A percentile compares a stretch with the other conserved stretches of the same genome.
Conservation (phyloP, 2,888 invertebrate species). For the Brachylomia viminalis region DNA sequence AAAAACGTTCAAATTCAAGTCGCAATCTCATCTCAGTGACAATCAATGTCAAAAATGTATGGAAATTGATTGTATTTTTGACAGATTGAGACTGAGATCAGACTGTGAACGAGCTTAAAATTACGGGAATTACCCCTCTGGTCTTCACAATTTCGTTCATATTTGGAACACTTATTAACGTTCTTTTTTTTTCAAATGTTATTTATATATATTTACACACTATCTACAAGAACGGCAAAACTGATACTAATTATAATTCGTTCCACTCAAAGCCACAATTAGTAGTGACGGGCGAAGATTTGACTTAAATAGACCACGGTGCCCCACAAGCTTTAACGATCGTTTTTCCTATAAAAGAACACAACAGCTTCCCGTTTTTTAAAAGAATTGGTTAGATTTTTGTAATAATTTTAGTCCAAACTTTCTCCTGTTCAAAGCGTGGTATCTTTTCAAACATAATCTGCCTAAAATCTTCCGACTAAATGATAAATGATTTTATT, state of each 20-base stretch:
- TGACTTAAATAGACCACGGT: conserved; percentile 47
- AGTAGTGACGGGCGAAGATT: conserved; percentile 34
- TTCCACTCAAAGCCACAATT: conserved; percentile 48
- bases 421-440: neutral
- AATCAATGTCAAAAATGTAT: too few relatives aligned
- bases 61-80: too few relatives aligned
- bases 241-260: conserved; percentile 57
- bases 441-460: too few relatives aligned
- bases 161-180: conserved; percentile 59
- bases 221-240: conserved; percentile 32
- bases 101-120: too few relatives aligned
- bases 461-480: too few relatives aligned
- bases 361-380: conserved; percentile 1
- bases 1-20: too few relatives aligned
- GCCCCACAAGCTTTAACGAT: conserved; percentile 28
- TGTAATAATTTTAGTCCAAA: neutral
- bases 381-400: neutral
- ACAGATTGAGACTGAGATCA: too few relatives aligned
- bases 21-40: too few relatives aligned
- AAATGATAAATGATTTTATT: too few relatives aligned
- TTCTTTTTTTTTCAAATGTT: conserved; percentile 17
- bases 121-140: too few relatives aligned
- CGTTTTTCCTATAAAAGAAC: conserved; percentile 12
- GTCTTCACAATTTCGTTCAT: conserved; percentile 47
- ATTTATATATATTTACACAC: conserved; percentile 57